phyloP scores from a whole-genome alignment of 1,140 invertebrate genomes.

The Aphelinus atriplicis region DNA sequence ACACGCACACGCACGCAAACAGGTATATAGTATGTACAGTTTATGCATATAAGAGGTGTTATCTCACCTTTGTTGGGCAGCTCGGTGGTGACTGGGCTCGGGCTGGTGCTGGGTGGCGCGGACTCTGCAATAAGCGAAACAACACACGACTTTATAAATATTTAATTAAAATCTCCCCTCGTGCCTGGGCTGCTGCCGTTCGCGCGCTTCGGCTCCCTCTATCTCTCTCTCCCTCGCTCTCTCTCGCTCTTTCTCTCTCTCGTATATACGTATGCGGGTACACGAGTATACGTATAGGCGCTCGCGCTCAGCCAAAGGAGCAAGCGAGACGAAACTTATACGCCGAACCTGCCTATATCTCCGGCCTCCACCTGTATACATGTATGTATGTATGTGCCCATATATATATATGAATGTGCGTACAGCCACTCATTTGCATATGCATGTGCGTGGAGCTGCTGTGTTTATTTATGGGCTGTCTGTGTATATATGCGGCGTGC shows the following conservation, averaged over 20 bases:
- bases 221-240: no score
- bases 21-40: background rate
- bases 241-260: no score
- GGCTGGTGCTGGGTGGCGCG: slow-evolving; percentile 68
- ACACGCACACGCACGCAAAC: no score
- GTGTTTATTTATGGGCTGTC: background rate
- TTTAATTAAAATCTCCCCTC: slow-evolving; percentile 53
- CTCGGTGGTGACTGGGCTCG: slow-evolving; percentile 69
- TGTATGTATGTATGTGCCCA: background rate
- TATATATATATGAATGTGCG: slow-evolving; percentile 14
- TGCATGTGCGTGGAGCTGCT: background rate
- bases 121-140: slow-evolving; percentile 66
- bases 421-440: slow-evolving; percentile 5
- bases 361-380: background rate
- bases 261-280: background rate
- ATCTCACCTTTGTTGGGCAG: slow-evolving; percentile 63
- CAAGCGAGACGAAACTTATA: background rate
- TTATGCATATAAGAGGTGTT: background rate
- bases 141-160: slow-evolving; percentile 37
- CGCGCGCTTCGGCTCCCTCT: no score
- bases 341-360: background rate
- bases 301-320: background rate
- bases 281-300: slow-evolving; percentile 26
- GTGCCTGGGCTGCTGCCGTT: no score
- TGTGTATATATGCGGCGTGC: background rate